Evolutionary conservation across 1,140 invertebrate genomes (phyloP), one percentile per base, ranked within the genome.

Genomic region (Drosophila pandora): DNA sequence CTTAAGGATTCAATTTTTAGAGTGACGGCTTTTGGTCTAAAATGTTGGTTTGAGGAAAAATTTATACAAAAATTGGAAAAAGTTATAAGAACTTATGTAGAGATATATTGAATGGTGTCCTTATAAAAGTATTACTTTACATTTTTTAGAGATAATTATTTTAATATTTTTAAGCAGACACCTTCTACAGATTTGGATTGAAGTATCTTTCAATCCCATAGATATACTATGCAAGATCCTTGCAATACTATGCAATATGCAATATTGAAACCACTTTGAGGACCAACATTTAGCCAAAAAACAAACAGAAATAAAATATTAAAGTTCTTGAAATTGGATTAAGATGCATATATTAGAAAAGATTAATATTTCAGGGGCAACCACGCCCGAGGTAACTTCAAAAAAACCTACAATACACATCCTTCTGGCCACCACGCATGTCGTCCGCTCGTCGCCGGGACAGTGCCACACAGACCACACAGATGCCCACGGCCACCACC

Each of bases 401-500:
- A 12, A 10, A n/a, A 21, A 94, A 94, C 94, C 93, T 94, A 94
- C 94, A 94, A 91, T 94, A 94, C 67, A 92, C 92, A 92, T 94
- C 93, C 93, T 94, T 94, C 92, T 94, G 94, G 94, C 96, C 96
- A 94, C 96, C 94, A 79, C 97, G 94, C 85, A 96, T 93, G 50
- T 96, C 96, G 79, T 96, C 96, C 52, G 95, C 94, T 79, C 95
- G 94, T 82, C 96, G 93, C 80, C 96, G 93, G 8, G 96, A 96
- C 1, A 97, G 92, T 3, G 96, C 96, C 62, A 97, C 95, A 92
- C 96, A 97, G 90, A 97, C 96, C 71, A 97, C 96, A 87, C 97
- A 94, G 89, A 97, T 95, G 63, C 96, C 96, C 74, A 97, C 96
- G 73, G 97, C 94, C 90, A 97, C 95, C 63, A 98, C 96, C 68